These are phyloP conservation scores for Pagetopsis macropterus DNA, from an alignment of 2,797 vertebrate species.

Conservation along the genomic window DNA sequence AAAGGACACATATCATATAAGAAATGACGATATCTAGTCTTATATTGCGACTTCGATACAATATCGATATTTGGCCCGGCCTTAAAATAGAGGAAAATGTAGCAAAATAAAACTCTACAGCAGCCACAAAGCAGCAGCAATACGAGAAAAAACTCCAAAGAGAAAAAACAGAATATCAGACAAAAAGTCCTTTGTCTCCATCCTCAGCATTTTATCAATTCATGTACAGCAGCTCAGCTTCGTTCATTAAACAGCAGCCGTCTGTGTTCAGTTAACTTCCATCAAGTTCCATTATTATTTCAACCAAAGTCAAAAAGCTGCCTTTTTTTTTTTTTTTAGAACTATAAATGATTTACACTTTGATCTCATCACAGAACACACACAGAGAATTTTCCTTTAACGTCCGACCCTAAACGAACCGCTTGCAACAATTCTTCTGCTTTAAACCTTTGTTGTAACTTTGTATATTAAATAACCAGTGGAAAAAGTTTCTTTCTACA, in stretches of 20 bases:
- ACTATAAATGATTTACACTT: constrained; percentile 15
- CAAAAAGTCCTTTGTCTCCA: constrained; percentile 17
- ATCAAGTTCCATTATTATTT: constrained; percentile 43
- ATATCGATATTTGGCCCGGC: neutral
- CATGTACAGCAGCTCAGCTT: constrained; percentile 21
- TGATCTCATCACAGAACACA: constrained; percentile 28
- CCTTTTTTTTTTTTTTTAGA: neutral
- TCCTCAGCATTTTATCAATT: neutral
- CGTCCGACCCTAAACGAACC: constrained; percentile 22
- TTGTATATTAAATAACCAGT: constrained; percentile 9
- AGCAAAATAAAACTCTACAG: neutral
- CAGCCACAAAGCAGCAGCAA: constrained; percentile 5
- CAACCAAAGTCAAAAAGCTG: constrained; percentile 28
- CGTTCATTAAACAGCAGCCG: constrained; percentile 35
- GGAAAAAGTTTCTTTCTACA: neutral
- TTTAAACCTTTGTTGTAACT: neutral
- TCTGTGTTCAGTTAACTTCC: constrained; percentile 29
- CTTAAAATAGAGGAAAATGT: neutral
- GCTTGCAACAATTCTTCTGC: neutral
- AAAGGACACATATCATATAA: too few relatives aligned
- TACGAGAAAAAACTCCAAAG: neutral
- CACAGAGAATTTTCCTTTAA: constrained; percentile 1
- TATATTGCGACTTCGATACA: neutral
- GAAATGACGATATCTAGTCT: too few relatives aligned
- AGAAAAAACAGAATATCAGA: constrained; percentile 15